These are phyloP conservation scores for Hemithea aestivaria DNA, from an alignment of 2,888 invertebrate species.

Conservation along the genomic window DNA sequence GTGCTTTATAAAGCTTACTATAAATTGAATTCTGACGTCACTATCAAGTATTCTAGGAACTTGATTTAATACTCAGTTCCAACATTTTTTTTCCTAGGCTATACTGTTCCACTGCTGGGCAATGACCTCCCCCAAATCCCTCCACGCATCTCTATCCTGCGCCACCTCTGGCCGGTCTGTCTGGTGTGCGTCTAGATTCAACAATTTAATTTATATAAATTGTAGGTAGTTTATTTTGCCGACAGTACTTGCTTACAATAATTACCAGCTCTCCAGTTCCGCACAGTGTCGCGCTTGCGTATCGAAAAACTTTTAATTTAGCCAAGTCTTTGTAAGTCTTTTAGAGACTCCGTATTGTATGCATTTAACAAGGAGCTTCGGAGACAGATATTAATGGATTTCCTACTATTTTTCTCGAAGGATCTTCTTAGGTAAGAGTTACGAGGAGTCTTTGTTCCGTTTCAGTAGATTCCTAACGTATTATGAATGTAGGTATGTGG, in stretches of 20 bases:
- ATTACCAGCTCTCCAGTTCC: slow-evolving; percentile 71
- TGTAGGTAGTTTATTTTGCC: slow-evolving; percentile 28
- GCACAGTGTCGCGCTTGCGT: slow-evolving; percentile 73
- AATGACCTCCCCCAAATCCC: no score
- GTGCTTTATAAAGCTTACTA: no score
- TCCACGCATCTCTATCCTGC: no score
- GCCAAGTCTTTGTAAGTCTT: slow-evolving; percentile 77
- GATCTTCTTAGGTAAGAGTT: slow-evolving; percentile 61
- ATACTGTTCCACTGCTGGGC: no score
- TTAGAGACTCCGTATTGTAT: slow-evolving; percentile 79
- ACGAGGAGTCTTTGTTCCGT: slow-evolving; percentile 59
- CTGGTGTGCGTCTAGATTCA: no score
- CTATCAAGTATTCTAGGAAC: no score
- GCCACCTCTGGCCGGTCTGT: no score
- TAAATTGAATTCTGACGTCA: no score
- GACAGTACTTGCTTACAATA: slow-evolving; percentile 57
- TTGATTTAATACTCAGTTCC: no score
- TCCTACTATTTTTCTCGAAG: slow-evolving; percentile 76
- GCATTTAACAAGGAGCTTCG: slow-evolving; percentile 76
- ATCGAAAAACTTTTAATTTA: slow-evolving; percentile 80
- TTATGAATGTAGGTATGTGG: slow-evolving; percentile 15
- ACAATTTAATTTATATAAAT: no score
- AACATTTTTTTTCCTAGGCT: no score
- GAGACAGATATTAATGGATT: slow-evolving; percentile 76
- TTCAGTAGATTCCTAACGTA: slow-evolving; percentile 31